Evolutionary conservation across 2,888 invertebrate genomes (phyloP).

Genomic region (Anticlea derivata): DNA sequence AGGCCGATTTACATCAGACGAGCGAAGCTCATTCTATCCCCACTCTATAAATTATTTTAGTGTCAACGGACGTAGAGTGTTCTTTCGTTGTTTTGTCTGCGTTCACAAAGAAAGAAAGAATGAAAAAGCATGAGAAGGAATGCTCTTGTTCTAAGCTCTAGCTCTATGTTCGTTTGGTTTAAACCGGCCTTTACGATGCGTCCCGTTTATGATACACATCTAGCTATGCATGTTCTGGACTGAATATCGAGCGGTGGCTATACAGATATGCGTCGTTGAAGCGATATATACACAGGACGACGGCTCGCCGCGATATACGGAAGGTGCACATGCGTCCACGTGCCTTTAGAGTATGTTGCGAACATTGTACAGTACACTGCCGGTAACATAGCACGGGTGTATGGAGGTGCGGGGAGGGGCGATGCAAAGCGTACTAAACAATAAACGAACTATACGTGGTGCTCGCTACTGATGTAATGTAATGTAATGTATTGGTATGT

Average conservation of each 20-base stretch:
- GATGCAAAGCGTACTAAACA: constrained; percentile 69
- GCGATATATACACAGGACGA: constrained; percentile 1
- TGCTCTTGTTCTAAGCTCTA: no score
- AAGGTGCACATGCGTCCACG: constrained; percentile 19
- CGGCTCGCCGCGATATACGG: constrained; percentile 5
- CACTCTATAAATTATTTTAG: no score
- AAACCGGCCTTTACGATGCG: no score
- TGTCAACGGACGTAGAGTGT: no score
- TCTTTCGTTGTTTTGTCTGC: no score
- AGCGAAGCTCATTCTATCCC: no score
- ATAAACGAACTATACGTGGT: constrained; percentile 39
- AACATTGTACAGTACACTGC: constrained; percentile 22
- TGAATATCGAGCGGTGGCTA: constrained; percentile 13
- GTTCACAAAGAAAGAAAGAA: no score
- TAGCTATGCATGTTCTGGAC: not conserved
- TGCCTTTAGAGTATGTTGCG: not conserved
- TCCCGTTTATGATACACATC: no score
- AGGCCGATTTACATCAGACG: no score
- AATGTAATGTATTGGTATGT: no score
- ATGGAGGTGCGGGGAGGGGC: constrained; percentile 46
- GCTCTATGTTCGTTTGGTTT: no score
- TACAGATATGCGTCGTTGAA: constrained; percentile 18
- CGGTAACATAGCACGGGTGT: constrained; percentile 50
- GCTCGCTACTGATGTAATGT: constrained; percentile 38
- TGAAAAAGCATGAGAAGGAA: no score